A percentile compares a stretch with the other conserved stretches of the same genome.
Evolutionary conservation across 2,113 vertebrate species (phyloP).

Genomic region (Glareola pratincola): DNA sequence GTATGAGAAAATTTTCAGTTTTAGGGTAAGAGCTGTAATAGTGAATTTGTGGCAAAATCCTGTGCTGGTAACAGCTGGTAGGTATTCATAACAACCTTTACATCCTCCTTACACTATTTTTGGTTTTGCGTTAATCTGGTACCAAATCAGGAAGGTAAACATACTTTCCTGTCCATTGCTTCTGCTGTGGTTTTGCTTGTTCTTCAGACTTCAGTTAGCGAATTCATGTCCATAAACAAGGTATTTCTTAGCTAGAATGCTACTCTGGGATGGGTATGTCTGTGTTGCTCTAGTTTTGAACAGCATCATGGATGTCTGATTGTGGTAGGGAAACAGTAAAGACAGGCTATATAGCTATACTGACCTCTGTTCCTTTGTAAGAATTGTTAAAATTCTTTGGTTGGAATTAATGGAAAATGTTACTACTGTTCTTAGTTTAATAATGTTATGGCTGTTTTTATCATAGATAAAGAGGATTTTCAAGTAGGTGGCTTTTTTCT

Average conservation of each 20-base stretch:
- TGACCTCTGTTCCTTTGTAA: background rate
- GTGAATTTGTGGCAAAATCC: slow-evolving; percentile 13
- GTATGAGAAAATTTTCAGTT: background rate
- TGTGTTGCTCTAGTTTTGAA: background rate
- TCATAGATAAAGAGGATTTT: background rate
- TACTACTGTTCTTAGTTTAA: background rate
- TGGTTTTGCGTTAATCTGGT: background rate
- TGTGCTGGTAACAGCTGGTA: slow-evolving; percentile 1
- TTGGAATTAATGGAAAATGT: background rate
- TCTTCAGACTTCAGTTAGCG: background rate
- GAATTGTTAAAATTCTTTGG: background rate
- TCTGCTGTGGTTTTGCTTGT: background rate
- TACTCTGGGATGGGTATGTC: background rate
- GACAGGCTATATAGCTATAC: background rate
- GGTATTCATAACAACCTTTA: background rate
- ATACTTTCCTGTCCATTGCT: background rate
- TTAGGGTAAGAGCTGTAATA: background rate
- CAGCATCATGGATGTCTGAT: rapidly evolving
- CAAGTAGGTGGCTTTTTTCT: background rate
- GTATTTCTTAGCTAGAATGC: background rate
- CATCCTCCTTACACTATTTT: background rate
- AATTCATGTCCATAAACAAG: background rate
- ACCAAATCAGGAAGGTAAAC: background rate
- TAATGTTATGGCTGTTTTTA: background rate
- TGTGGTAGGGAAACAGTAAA: background rate